Conservation (phyloP, 2,113 vertebrate genomes). For the Grallaria varia region DNA sequence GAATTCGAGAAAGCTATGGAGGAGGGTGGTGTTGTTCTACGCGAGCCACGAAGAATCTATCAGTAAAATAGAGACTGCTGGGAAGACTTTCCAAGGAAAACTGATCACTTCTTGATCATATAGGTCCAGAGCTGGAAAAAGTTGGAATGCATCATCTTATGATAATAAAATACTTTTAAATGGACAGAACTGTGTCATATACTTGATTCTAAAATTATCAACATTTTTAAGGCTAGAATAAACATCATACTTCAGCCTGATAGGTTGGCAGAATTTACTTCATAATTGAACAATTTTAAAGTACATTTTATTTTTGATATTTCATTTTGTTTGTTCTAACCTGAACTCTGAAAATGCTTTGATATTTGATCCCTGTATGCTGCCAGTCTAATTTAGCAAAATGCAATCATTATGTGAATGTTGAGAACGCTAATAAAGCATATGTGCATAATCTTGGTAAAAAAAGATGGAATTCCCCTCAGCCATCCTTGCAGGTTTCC, state of each 20-base stretch:
- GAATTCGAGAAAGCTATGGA: slow-evolving; percentile 82
- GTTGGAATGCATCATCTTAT: neutral
- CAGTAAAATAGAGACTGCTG: neutral
- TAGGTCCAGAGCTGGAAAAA: neutral
- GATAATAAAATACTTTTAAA: slow-evolving; percentile 57
- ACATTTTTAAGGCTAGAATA: neutral
- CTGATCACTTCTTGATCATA: neutral
- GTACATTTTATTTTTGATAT: neutral
- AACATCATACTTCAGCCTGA: neutral
- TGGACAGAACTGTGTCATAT: neutral
- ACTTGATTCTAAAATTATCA: neutral
- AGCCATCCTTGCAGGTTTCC: neutral
- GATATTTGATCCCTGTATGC: neutral
- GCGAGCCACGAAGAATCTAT: slow-evolving; percentile 85
- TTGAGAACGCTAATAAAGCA: neutral
- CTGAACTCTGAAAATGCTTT: neutral
- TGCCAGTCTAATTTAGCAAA: neutral
- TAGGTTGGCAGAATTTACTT: neutral
- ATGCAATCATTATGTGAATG: too few species aligned
- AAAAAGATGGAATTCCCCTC: neutral
- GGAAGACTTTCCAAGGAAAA: neutral
- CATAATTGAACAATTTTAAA: neutral
- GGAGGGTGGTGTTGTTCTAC: slow-evolving; percentile 83
- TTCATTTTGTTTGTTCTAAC: neutral
- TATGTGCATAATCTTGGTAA: accelerated